Evolutionary conservation across 2,113 vertebrate genomes (phyloP), one percentile per base, ranked within the genome.

Genomic region (Urocitellus parryii): DNA sequence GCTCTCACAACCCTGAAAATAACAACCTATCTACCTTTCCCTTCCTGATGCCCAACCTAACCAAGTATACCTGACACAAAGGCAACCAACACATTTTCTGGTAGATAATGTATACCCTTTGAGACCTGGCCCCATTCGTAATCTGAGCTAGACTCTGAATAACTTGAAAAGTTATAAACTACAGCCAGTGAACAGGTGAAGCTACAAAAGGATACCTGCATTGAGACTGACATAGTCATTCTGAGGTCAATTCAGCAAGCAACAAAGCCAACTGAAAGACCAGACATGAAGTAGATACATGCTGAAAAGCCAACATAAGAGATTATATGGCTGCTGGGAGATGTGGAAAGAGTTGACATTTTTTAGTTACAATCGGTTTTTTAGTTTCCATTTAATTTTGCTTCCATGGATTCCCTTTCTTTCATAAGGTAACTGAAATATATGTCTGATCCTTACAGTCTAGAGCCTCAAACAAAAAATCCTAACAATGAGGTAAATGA

Each of bases 391-490:
- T n/a, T 83, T 63, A 11, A 83, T 72, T 82, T 65, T 61, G 95
- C 39, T 58, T 67, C 73, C 45, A 63, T 17, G 13, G 34, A 74
- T 32, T 74, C 29, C 32, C 61, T 13, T 22, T 95, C 80, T 68
- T 27, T 70, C 4, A 32, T 81, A 34, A 90, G 10, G 34, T 68
- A 77, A 81, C 17, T 25, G 20, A 58, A 17, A 29, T 78, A 11
- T 90, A 82, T 16, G 81, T 53, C 74, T 86, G 27, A 45, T 79
- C 25, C 32, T 96, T 95, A 90, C 10, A 76, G 63, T 72, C 61
- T 56, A 83, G 24, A 78, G 22, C 39, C n/a, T 29, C 53, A 77
- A 65, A 8, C 34, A 34, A 74, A 78, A 88, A 73, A 20, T 68
- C 13, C 56, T 81, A 89, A 51, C 85, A 29, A 79, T 67, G 34